Conservation (phyloP, 2,797 vertebrate genomes). For the Helostoma temminkii region DNA sequence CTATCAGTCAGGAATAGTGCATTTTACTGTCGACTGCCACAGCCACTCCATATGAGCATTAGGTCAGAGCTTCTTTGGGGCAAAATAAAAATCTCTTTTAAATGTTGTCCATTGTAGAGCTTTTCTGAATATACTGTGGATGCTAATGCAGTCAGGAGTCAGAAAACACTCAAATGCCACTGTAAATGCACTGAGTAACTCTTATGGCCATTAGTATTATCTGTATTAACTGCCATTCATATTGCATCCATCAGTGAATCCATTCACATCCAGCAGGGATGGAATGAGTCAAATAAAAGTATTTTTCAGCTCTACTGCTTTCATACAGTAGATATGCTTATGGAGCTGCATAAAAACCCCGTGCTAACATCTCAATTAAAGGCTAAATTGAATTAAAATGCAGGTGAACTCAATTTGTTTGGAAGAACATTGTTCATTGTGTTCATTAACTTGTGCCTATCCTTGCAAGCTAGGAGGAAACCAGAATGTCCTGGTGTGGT, state of each 20-base stretch:
- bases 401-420: constrained; percentile 67
- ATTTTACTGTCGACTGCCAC: constrained; percentile 44
- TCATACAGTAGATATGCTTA: constrained; percentile 3
- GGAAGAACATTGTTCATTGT: constrained; percentile 58
- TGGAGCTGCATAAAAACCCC: constrained; percentile 10
- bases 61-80: constrained; percentile 21
- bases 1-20: constrained; percentile 69
- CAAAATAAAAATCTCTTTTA: constrained; percentile 50
- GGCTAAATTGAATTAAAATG: constrained; percentile 64
- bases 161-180: constrained; percentile 39
- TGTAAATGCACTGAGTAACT: constrained; percentile 25
- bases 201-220: constrained; percentile 24
- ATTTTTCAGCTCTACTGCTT: constrained; percentile 16
- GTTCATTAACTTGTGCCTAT: constrained; percentile 57
- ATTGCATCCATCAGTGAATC: constrained; percentile 24
- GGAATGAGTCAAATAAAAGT: constrained; percentile 26
- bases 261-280: constrained; percentile 24
- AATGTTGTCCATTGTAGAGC: constrained; percentile 24
- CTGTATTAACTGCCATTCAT: constrained; percentile 41
- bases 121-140: constrained; percentile 46
- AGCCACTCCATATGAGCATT: constrained; percentile 22
- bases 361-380: constrained; percentile 52
- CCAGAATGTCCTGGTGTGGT: constrained; percentile 34
- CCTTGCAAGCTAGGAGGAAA: constrained; percentile 20
- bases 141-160: constrained; percentile 35